Base-by-base conservation (phyloP, 2,888 invertebrate genomes). In the Sinodicranocentrus sp. region DNA sequence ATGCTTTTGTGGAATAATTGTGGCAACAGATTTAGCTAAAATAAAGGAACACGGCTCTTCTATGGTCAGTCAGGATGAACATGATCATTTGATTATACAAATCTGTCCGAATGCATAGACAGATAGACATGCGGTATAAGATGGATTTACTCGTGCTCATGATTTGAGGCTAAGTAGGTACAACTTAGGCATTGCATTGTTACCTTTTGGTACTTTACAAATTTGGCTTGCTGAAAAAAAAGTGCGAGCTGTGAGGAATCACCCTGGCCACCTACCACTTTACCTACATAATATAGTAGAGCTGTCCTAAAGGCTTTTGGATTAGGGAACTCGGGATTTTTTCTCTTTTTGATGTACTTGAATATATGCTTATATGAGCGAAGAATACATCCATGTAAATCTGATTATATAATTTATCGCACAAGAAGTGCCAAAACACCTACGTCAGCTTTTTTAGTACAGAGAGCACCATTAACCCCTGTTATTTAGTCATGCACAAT, bases 391-490 rank as follows among this genome's bases (percentile, higher is more conserved):
- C 2, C 39, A 21, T 33, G 67, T 39, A 77, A 71, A 70, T 23
- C 48, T 71, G 67, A 82, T 82, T 82, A 82, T 75, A 82, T 82
- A 82, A 82, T 82, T 73, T 78, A 70, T 25, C 48, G 59, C 48
- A n/a, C 59, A 59, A 73, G 39, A 71, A 71, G 72, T 82, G 82
- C 68, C 82, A 82, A 80, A 80, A 80, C 79, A 80, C 82, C 82
- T 82, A 75, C 80, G 73, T 73, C 65, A 70, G 23, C 2, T 39
- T 61, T 26, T 61, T 26, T 61, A 13, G 65, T 3, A 39, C 39
- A 19, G 65, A 5, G 6, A 61, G 15, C 33, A 43, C n/a, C 17
- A 44, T 44, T 61, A 44, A 63, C 6, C 48, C 28, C 43, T 63
- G n/a, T 76, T 43, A 48, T 65, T 71, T 70, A 71, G 79, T 71